These are phyloP conservation scores for Drosophila navojoa DNA, from an alignment of 1,140 invertebrate genomes.

Conservation along the genomic window DNA sequence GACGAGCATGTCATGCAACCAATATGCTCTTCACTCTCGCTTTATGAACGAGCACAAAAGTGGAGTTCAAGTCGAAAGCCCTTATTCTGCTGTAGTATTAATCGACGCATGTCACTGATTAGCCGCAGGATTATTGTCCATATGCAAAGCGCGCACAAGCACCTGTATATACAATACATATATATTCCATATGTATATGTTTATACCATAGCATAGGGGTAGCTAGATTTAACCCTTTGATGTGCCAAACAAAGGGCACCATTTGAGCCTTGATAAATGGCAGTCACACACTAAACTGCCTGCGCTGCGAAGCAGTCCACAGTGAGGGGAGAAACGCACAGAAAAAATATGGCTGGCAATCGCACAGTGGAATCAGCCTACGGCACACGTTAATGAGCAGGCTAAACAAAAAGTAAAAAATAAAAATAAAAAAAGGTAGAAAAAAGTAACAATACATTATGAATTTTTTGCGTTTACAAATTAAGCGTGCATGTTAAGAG, in stretches of 20 bases:
- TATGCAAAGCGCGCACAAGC: constrained; percentile 50
- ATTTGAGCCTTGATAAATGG: constrained; percentile 75
- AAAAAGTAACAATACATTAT: constrained; percentile 57
- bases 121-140: constrained; percentile 74
- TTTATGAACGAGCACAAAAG: constrained; percentile 22
- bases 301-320: constrained; percentile 35
- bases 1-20: no score
- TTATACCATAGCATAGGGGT: no score
- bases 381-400: constrained; percentile 26
- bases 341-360: constrained; percentile 42
- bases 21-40: no score
- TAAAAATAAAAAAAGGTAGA: neutral
- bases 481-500: constrained; percentile 75
- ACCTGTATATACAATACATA: no score
- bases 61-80: constrained; percentile 36
- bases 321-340: neutral
- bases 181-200: no score
- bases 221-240: constrained; percentile 66
- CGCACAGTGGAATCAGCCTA: constrained; percentile 51
- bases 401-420: constrained; percentile 16
- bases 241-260: constrained; percentile 49
- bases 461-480: constrained; percentile 56
- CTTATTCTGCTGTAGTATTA: constrained; percentile 62
- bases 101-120: constrained; percentile 79
- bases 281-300: constrained; percentile 55